Conservation (phyloP, 35 echinoderm and acorn worm genomes). For the Lytechinus variegatus region DNA sequence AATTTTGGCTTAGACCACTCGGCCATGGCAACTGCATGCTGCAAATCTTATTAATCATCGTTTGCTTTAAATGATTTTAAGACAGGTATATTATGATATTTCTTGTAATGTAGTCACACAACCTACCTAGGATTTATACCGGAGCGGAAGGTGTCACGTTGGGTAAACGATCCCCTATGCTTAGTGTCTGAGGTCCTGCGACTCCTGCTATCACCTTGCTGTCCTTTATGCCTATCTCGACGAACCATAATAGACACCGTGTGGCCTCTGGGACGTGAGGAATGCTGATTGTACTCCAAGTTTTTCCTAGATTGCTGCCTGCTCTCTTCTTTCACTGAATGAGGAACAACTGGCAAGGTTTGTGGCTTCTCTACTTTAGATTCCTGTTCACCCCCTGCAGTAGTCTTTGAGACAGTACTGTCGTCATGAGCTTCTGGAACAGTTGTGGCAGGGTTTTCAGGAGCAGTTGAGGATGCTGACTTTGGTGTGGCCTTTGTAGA, state of each 20-base stretch:
- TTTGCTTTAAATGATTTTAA: too few species aligned
- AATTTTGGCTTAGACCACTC: too few species aligned
- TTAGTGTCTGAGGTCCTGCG: constrained; percentile 48
- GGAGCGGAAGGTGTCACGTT: constrained; percentile 52
- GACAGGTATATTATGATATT: too few species aligned
- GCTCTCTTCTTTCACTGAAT: neutral
- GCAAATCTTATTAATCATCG: too few species aligned
- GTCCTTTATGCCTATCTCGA: constrained; percentile 15
- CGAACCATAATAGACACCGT: constrained; percentile 25
- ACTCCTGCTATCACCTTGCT: constrained; percentile 52
- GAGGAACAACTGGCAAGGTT: neutral
- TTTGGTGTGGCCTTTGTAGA: neutral
- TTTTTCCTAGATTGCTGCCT: neutral
- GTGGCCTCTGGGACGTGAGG: constrained; percentile 35
- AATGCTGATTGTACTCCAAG: neutral
- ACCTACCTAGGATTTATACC: constrained; percentile 69
- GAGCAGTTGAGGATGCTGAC: neutral
- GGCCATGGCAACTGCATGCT: too few species aligned
- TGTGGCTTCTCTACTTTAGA: constrained; percentile 42
- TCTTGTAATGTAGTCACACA: neutral
- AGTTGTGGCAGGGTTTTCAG: neutral
- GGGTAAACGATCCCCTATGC: constrained; percentile 30
- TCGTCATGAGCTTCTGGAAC: neutral
- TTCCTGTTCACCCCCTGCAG: neutral
- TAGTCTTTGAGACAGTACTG: neutral